Base-by-base conservation (phyloP, 2,113 vertebrate species). In the Hemicordylus capensis region DNA sequence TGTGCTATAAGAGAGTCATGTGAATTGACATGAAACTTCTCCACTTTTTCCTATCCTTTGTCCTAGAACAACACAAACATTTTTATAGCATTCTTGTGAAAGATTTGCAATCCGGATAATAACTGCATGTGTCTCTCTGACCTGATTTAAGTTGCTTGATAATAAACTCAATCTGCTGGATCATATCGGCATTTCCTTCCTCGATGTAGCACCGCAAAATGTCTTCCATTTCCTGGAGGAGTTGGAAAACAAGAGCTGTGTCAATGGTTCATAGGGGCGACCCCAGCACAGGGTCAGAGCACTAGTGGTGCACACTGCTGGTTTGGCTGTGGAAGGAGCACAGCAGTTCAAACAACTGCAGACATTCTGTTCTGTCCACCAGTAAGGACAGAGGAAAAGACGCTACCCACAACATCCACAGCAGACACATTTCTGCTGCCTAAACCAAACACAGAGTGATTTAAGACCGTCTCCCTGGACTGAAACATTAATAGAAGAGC, bases 91-190 rank as follows among this genome's bases (percentile, higher is more conserved):
- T 8, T 70, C 44, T 46, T 17, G 54, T 83, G 80, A 85, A 85
- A 85, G 84, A 85, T 54, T 80, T 76, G 78, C 48, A 90, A 44
- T 58, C 74, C 7, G 86, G 63, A 88, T 44, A 87, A 88, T 42
- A 85, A 89, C 42, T 56, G 86, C 74, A 72, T 81, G 70, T 80
- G 70, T 64, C 67, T 24, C 46, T 94, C 94, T 89, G 86, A 99
- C 99, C 97, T 89, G 98, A 98, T 90, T 97, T 98, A 1, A 99
- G 97, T 76, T 99, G 98, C 90, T 96, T 97, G 90, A 99, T 98
- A 94, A 99, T 98, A 82, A 97, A 99, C 90, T 98, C 97, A 51
- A 99, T 97, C 94, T 99, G 99, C 80, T 97, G 97, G 94, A 96
- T 97, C 93, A 98, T 97, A 87, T 98, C 97, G 1, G 96, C 94